phyloP scores from a whole-genome alignment of 1,140 invertebrate species.

The Dreissena rostriformis region DNA sequence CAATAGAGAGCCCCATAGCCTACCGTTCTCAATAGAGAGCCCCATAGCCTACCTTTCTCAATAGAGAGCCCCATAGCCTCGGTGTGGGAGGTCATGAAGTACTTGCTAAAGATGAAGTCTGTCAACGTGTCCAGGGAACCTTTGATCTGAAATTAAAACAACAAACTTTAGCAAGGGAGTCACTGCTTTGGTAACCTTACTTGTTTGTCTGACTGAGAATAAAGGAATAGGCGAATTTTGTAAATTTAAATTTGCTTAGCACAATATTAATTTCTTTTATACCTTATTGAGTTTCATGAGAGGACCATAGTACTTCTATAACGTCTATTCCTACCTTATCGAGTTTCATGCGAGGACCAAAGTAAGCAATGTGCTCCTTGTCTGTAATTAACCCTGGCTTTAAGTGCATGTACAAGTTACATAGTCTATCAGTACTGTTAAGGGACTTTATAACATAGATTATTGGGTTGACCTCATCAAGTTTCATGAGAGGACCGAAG shows the following conservation, averaged over 20 bases:
- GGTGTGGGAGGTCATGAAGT: conserved; percentile 73
- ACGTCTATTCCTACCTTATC: conserved; percentile 72
- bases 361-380: conserved; percentile 75
- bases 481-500: conserved; percentile 75
- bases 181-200: too few species aligned
- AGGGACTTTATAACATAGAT: too few species aligned
- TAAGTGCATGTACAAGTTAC: conserved; percentile 74
- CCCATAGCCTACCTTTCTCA: conserved; percentile 75
- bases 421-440: too few species aligned
- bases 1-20: too few species aligned
- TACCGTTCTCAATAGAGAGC: too few species aligned
- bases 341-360: conserved; percentile 75
- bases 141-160: conserved; percentile 66
- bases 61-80: conserved; percentile 67
- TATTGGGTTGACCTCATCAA: conserved; percentile 73
- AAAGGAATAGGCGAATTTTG: too few species aligned
- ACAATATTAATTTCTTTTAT: too few species aligned
- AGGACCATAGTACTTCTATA: too few species aligned
- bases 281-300: too few species aligned
- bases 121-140: conserved; percentile 60
- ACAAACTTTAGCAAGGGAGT: too few species aligned
- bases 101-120: conserved; percentile 77
- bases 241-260: too few species aligned
- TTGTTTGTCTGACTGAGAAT: too few species aligned
- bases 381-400: conserved; percentile 78